phyloP scores from a whole-genome alignment of 2,888 invertebrate species.

The Cephonodes hylas region DNA sequence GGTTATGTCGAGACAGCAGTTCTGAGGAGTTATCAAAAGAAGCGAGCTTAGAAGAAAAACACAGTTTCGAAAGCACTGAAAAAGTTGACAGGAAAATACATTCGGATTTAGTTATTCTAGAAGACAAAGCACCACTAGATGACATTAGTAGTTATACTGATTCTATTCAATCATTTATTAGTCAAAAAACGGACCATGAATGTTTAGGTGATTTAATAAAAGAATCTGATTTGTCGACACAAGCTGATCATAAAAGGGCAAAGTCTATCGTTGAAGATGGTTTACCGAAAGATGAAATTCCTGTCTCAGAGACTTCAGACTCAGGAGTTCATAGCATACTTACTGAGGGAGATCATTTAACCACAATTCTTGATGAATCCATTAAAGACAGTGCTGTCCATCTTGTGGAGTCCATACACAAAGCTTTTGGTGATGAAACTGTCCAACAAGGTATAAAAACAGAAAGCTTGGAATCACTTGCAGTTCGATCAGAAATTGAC shows the following conservation, averaged over 20 bases:
- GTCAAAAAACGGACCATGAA: slow-evolving; percentile 30
- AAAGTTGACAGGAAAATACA: slow-evolving; percentile 47
- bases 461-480: slow-evolving; percentile 53
- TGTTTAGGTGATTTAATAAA: slow-evolving; percentile 35
- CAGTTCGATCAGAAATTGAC: slow-evolving; percentile 41
- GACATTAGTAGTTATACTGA: slow-evolving; percentile 28
- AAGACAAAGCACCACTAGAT: slow-evolving; percentile 22
- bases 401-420: slow-evolving; percentile 62
- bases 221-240: slow-evolving; percentile 27
- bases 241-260: slow-evolving; percentile 21
- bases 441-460: slow-evolving; percentile 73
- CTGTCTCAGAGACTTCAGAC: slow-evolving; percentile 50
- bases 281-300: slow-evolving; percentile 48
- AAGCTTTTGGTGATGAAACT: slow-evolving; percentile 61
- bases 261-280: slow-evolving; percentile 25
- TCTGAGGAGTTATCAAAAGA: slow-evolving; percentile 72
- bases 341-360: slow-evolving; percentile 36
- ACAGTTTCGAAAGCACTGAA: slow-evolving; percentile 65
- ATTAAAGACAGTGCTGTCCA: slow-evolving; percentile 46
- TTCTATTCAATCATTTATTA: slow-evolving; percentile 36
- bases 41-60: slow-evolving; percentile 70
- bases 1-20: slow-evolving; percentile 44
- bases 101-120: slow-evolving; percentile 4
- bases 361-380: slow-evolving; percentile 24
- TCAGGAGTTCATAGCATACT: slow-evolving; percentile 57